Conservation (phyloP, 2,797 vertebrate genomes). For the Bryconaethiops microstoma region DNA sequence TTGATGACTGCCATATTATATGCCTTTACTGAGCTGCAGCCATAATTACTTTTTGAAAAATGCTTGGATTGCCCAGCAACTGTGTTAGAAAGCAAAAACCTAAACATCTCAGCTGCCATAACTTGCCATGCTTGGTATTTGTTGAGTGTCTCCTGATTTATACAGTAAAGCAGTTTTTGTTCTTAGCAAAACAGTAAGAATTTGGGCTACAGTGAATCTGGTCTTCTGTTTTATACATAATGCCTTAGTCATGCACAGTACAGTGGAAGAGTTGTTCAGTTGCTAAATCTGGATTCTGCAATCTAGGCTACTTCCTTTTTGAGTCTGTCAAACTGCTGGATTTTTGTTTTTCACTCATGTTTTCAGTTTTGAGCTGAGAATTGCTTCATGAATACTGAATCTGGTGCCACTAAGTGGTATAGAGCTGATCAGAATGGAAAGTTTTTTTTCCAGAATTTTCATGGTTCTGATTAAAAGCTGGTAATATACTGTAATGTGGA, state of each 20-base stretch:
- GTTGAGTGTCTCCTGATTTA: neutral
- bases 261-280: neutral
- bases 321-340: neutral
- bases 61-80: neutral
- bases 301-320: conserved; percentile 26
- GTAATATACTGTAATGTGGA: conserved; percentile 19
- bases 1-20: conserved; percentile 28
- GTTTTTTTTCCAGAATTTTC: neutral
- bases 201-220: neutral
- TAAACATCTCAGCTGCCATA: conserved; percentile 1
- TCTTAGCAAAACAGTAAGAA: neutral
- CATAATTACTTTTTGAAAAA: neutral
- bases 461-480: neutral
- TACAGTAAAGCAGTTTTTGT: conserved; percentile 4
- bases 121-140: neutral
- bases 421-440: neutral
- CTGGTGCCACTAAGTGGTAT: neutral
- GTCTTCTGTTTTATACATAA: neutral
- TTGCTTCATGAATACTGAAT: neutral
- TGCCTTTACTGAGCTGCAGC: conserved; percentile 7
- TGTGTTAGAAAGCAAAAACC: neutral
- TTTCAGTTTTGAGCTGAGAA: neutral
- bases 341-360: neutral
- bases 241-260: neutral
- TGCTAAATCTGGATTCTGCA: conserved; percentile 17